Base-by-base conservation (phyloP, 2,888 invertebrate genomes). In the Prosapia bicincta region DNA sequence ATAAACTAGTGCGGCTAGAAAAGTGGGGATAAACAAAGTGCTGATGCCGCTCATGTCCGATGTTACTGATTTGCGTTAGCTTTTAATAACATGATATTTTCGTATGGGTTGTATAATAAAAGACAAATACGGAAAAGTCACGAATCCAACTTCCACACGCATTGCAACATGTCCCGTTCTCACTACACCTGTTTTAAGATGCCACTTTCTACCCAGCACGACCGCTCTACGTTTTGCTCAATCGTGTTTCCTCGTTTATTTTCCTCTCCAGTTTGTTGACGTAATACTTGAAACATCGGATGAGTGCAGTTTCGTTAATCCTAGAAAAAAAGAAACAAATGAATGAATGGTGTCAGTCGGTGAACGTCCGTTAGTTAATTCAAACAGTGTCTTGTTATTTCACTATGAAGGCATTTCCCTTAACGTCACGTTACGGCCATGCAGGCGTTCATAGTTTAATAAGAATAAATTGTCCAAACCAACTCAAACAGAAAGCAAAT, bases 1-100 rank as follows among this genome's bases (percentile, higher is more conserved):
- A 82, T 93, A 95, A 0, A 93, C 93, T 81, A 95, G 86, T 0
- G 92, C 88, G 1, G 92, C 93, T 78, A 95, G 85, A 82, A 95
- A 88, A 54, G 91, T 88, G 0, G 95, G 95, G 74, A 95, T 85
- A 82, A 94, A 90, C 9, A 83, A 77, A 82, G 93, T 93, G 81
- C 92, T 90, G 26, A 91, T 86, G 1, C 93, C 93, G 26, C 91
- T 88, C 2, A 94, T 86, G 0, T 91, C 85, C 0, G 92, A 88
- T 10, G 93, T 92, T 7, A 91, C 86, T 84, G n/a, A n/a, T 94
- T 94, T 6, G 93, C 88, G 71, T 93, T 92, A 0, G 89, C 86
- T 0, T 90, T n/a, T n/a, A n/a, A n/a, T n/a, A n/a, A n/a, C 30
- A 30, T 30, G 30, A 30, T 30, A 30, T 6, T 30, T 30, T 30